Evolutionary conservation across 2,797 vertebrate genomes (phyloP).

Genomic region (Cyclopterus lumpus): DNA sequence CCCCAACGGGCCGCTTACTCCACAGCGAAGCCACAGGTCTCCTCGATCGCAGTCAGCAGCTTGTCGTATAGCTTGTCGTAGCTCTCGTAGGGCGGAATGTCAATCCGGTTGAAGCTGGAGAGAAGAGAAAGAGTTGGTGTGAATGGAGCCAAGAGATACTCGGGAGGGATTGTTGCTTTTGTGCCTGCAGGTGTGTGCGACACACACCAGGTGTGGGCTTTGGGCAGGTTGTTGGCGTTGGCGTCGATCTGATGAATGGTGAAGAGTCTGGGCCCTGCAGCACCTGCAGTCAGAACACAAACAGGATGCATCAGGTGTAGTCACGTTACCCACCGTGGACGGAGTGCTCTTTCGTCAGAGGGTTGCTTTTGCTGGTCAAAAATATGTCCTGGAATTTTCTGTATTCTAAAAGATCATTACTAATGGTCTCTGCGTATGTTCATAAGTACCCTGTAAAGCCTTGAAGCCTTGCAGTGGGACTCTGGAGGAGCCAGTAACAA

Average conservation of each 20-base stretch:
- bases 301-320: constrained; percentile 7
- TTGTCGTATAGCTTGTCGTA: constrained; percentile 97
- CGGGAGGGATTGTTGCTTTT: not conserved
- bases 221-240: constrained; percentile 95
- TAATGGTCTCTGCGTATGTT: too few relatives aligned
- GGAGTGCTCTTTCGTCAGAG: not conserved
- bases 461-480: constrained; percentile 98
- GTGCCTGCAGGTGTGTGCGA: not conserved
- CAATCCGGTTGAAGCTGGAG: constrained; percentile 95
- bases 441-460: constrained; percentile 90
- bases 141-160: not conserved
- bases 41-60: constrained; percentile 96
- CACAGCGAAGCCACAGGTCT: constrained; percentile 98
- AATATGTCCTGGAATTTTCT: not conserved
- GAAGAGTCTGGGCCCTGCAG: constrained; percentile 95
- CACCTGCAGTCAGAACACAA: constrained; percentile 82
- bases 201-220: constrained; percentile 95
- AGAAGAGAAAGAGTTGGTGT: not conserved
- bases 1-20: constrained; percentile 79
- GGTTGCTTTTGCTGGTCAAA: not conserved
- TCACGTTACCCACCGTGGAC: not conserved
- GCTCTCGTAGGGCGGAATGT: constrained; percentile 97
- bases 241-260: constrained; percentile 99
- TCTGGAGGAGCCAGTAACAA: constrained; percentile 94
- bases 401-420: too few relatives aligned